These are phyloP conservation scores for Orthosia gothica DNA, from an alignment of 2,888 invertebrate species.

Conservation along the genomic window DNA sequence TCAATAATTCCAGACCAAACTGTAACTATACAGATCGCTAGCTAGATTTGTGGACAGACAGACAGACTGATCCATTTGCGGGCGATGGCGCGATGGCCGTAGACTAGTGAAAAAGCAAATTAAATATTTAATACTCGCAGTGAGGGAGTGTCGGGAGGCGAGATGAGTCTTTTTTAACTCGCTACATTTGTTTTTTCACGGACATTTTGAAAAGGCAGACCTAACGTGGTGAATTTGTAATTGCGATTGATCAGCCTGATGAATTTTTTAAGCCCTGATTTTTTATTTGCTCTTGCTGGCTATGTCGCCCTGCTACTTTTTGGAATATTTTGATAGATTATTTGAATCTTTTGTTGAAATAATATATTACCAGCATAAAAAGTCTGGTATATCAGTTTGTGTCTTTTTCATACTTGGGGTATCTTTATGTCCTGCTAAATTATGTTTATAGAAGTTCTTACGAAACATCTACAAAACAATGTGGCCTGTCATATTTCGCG, in stretches of 20 bases:
- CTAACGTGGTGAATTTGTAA: slow-evolving; percentile 58
- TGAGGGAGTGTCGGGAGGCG: slow-evolving; percentile 71
- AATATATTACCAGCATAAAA: too few species aligned
- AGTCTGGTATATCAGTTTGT: too few species aligned
- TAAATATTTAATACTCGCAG: slow-evolving; percentile 81
- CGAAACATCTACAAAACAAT: not conserved
- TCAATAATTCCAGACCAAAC: slow-evolving; percentile 20
- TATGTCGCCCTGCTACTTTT: slow-evolving; percentile 41
- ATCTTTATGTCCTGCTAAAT: not conserved
- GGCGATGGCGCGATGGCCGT: slow-evolving; percentile 60
- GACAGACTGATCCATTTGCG: slow-evolving; percentile 78
- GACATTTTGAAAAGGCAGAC: slow-evolving; percentile 48
- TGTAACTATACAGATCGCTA: slow-evolving; percentile 51
- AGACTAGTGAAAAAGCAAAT: slow-evolving; percentile 73
- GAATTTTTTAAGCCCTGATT: slow-evolving; percentile 44
- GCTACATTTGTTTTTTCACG: slow-evolving; percentile 60
- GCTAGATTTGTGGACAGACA: slow-evolving; percentile 60
- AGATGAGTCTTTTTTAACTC: slow-evolving; percentile 62
- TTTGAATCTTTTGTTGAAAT: not conserved
- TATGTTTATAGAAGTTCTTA: not conserved
- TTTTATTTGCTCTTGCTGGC: slow-evolving; percentile 13
- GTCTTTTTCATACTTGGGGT: not conserved
- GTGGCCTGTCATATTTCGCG: not conserved
- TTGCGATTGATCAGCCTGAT: slow-evolving; percentile 54
- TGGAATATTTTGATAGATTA: not conserved